These are phyloP conservation scores for Scolopax rusticola DNA, from an alignment of 2,797 vertebrate genomes.

Conservation along the genomic window DNA sequence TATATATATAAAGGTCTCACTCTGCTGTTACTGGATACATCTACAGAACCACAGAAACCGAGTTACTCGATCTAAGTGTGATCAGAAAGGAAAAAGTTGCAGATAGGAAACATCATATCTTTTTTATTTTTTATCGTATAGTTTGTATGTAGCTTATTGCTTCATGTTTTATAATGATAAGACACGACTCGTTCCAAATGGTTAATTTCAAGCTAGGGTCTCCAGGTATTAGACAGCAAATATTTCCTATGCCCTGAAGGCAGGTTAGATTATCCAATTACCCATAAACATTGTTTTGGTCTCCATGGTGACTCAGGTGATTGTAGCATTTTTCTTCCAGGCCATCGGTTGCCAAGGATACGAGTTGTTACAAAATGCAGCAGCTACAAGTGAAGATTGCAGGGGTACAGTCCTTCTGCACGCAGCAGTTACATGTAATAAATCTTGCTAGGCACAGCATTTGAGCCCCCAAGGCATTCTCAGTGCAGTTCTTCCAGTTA, in stretches of 20 bases:
- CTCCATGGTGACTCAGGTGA: slow-evolving; percentile 39
- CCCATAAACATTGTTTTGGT: background rate
- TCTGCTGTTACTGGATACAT: background rate
- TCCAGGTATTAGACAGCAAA: background rate
- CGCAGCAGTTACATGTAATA: background rate
- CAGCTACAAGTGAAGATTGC: background rate
- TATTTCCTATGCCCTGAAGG: background rate
- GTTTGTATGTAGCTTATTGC: background rate
- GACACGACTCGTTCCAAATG: background rate
- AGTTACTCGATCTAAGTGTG: background rate
- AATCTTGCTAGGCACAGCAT: background rate
- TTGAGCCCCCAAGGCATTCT: background rate
- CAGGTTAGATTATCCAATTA: background rate
- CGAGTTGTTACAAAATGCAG: slow-evolving; percentile 13
- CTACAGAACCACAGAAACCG: background rate
- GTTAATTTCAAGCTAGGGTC: background rate
- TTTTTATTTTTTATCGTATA: background rate
- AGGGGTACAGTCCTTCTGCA: background rate
- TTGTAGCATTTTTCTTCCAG: background rate
- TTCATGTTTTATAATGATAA: background rate
- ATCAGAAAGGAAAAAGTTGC: background rate
- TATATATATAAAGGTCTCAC: too few species aligned
- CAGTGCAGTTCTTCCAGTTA: background rate
- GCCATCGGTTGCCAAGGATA: slow-evolving; percentile 3
- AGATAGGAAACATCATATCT: background rate